Conservation (phyloP, 92 coral and sea anemone species). For the Zoanthus sociatus region DNA sequence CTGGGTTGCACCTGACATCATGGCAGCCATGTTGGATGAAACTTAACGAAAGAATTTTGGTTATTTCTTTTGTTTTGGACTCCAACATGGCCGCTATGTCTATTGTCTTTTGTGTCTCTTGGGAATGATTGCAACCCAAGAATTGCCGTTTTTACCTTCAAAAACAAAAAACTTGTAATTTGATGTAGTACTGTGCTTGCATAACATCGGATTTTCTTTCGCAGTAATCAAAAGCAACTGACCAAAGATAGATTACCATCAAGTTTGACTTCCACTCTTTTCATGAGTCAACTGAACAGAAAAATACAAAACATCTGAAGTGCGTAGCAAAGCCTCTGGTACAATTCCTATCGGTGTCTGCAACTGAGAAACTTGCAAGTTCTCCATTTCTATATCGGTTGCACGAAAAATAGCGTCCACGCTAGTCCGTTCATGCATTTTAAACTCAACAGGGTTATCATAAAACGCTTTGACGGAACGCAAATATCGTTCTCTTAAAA, state of each 20-base stretch:
- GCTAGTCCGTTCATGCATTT: conserved; percentile 83
- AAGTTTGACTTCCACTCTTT: not conserved
- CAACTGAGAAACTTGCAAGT: conserved; percentile 83
- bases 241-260: not conserved
- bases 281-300: conserved; percentile 63
- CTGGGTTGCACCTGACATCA: too few relatives aligned
- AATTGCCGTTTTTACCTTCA: too few relatives aligned
- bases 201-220: too few relatives aligned
- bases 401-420: conserved; percentile 86
- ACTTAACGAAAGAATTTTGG: too few relatives aligned
- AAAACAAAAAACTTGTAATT: too few relatives aligned
- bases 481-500: conserved; percentile 82
- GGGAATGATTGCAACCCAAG: too few relatives aligned
- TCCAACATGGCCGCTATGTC: too few relatives aligned
- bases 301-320: conserved; percentile 87
- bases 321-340: conserved; percentile 83
- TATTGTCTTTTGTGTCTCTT: too few relatives aligned
- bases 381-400: conserved; percentile 88
- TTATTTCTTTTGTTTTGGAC: too few relatives aligned
- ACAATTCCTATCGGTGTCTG: conserved; percentile 92
- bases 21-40: too few relatives aligned
- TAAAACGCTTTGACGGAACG: conserved; percentile 75
- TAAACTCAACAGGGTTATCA: conserved; percentile 76
- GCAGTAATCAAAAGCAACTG: not conserved
- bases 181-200: too few relatives aligned